Percentiles rank a stretch among this genome's conserved stretches.
Evolutionary conservation across 2,113 vertebrate species (phyloP).

Genomic region (Origma solitaria): DNA sequence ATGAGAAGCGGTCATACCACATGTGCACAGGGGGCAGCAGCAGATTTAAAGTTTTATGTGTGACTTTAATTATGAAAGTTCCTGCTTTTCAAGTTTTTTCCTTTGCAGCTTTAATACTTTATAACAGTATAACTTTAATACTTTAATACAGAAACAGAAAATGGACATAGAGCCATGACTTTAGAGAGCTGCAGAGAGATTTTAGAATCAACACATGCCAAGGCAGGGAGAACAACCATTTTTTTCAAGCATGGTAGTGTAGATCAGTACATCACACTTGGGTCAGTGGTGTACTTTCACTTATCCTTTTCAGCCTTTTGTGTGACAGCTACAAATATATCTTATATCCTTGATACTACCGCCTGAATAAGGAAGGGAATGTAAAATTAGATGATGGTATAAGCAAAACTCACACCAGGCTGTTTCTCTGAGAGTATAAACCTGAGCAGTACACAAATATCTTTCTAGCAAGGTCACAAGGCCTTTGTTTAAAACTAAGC

Average conservation of each 20-base stretch:
- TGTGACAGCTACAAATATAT: neutral
- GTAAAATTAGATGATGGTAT: neutral
- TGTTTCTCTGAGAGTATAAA: neutral
- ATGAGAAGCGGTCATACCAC: neutral
- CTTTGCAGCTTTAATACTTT: neutral
- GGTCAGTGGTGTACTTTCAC: neutral
- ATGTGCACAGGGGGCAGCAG: neutral
- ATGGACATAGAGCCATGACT: neutral
- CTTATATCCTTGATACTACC: neutral
- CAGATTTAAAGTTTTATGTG: neutral
- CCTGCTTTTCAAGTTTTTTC: neutral
- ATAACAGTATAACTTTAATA: neutral
- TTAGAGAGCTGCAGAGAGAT: neutral
- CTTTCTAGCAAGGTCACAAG: neutral
- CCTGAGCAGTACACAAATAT: neutral
- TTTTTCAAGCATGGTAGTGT: fast-evolving
- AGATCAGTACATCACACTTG: neutral
- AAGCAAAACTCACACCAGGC: neutral
- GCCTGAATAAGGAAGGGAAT: neutral
- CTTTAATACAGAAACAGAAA: neutral
- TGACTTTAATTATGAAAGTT: neutral
- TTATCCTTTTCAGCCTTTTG: neutral
- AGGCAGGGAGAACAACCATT: neutral
- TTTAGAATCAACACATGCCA: neutral
- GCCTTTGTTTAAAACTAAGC: neutral